Evolutionary conservation across 2,113 vertebrate genomes (phyloP).

Genomic region (Nycticebus coucang): DNA sequence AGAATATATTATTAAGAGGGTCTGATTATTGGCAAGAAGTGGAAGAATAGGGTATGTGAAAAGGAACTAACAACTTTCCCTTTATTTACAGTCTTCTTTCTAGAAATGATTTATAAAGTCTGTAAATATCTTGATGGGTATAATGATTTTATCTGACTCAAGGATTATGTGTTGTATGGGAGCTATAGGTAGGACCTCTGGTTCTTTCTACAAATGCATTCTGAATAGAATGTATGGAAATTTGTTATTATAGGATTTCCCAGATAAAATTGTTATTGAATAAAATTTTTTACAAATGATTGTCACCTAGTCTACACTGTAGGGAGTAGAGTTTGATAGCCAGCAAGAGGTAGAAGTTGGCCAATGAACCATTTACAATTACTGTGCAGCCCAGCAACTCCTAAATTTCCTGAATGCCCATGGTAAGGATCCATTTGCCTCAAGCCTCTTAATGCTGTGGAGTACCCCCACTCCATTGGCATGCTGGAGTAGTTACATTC

Average conservation of each 20-base stretch:
- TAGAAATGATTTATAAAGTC: slow-evolving; percentile 40
- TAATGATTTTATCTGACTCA: slow-evolving; percentile 34
- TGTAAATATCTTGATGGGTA: neutral
- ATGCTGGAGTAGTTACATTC: slow-evolving; percentile 88
- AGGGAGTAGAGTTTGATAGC: slow-evolving; percentile 39
- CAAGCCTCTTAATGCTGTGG: slow-evolving; percentile 62
- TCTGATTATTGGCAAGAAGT: slow-evolving; percentile 28
- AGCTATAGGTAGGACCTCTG: neutral
- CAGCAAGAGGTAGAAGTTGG: slow-evolving; percentile 51
- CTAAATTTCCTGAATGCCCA: slow-evolving; percentile 53
- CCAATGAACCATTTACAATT: slow-evolving; percentile 64
- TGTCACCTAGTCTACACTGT: neutral
- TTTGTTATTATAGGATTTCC: slow-evolving; percentile 44
- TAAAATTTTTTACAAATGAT: slow-evolving; percentile 22
- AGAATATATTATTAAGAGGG: slow-evolving; percentile 3
- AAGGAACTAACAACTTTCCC: neutral
- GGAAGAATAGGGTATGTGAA: neutral
- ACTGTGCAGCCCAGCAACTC: slow-evolving; percentile 50
- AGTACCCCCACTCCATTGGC: slow-evolving; percentile 77
- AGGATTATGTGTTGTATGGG: slow-evolving; percentile 21
- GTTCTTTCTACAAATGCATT: slow-evolving; percentile 31
- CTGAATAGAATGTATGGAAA: slow-evolving; percentile 29
- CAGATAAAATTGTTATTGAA: neutral
- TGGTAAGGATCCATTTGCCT: neutral
- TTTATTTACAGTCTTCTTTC: slow-evolving; percentile 30